Conservation (phyloP, 2,888 invertebrate species). For the Acleris holmiana region DNA sequence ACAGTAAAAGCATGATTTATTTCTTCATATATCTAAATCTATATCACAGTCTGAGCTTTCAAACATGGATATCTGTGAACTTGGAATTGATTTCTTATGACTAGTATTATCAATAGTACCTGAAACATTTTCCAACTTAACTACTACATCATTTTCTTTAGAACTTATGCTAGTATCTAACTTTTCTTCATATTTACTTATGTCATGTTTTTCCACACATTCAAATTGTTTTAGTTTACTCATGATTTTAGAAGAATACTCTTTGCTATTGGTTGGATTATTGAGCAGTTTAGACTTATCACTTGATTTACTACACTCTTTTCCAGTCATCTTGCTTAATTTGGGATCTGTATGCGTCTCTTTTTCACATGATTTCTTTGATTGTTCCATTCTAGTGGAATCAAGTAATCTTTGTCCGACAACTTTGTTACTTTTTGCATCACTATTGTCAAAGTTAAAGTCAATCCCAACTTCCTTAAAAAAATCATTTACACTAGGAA, state of each 20-base stretch:
- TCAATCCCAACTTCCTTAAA: conserved; percentile 67
- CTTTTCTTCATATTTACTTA: conserved; percentile 62
- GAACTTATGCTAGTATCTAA: conserved; percentile 37
- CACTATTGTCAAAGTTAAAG: conserved; percentile 48
- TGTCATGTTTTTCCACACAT: conserved; percentile 61
- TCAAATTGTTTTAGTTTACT: conserved; percentile 69
- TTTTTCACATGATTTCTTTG: background rate
- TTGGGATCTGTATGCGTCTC: background rate
- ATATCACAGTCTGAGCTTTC: conserved; percentile 81
- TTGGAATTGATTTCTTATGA: conserved; percentile 44
- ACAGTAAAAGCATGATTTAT: conserved; percentile 29
- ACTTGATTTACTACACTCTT: conserved; percentile 35
- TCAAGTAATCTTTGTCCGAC: conserved; percentile 29
- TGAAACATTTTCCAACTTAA: conserved; percentile 47
- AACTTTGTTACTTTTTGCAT: conserved; percentile 31
- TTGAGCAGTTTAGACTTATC: conserved; percentile 3
- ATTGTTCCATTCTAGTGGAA: conserved; percentile 28
- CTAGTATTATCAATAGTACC: conserved; percentile 44
- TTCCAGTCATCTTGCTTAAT: conserved; percentile 20
- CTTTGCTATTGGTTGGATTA: conserved; percentile 28
- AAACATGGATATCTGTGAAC: conserved; percentile 79
- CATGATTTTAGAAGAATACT: conserved; percentile 44
- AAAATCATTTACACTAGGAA: conserved; percentile 78
- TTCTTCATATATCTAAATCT: conserved; percentile 72
- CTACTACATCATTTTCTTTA: conserved; percentile 42